Conservation (phyloP, 2,113 vertebrate species). For the Oriolus oriolus region DNA sequence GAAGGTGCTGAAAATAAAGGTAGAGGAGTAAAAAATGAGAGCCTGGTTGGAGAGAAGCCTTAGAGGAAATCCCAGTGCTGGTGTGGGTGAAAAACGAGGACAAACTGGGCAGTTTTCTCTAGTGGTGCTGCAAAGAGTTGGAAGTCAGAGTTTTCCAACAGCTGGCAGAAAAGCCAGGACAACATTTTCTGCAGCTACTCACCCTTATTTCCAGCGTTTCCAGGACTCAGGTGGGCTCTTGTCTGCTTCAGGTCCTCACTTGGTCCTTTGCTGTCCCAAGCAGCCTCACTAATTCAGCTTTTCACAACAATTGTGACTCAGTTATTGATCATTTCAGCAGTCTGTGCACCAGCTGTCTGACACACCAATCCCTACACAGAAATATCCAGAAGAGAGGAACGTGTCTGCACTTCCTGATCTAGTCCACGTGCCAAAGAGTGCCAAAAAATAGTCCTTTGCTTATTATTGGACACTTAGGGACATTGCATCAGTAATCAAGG, state of each 20-base stretch:
- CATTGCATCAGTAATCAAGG: neutral
- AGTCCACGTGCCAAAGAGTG: neutral
- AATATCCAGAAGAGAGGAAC: neutral
- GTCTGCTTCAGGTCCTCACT: neutral
- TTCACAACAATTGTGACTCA: neutral
- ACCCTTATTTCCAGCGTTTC: neutral
- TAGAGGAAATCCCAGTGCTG: neutral
- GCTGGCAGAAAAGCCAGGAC: neutral
- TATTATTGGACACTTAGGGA: neutral
- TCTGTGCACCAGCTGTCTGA: neutral
- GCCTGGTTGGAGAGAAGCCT: neutral
- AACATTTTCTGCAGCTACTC: neutral
- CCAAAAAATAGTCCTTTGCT: neutral
- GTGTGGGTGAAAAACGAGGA: neutral
- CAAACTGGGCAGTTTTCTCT: neutral
- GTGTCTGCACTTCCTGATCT: neutral
- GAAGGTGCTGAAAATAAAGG: neutral
- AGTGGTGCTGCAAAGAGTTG: neutral
- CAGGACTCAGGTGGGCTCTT: neutral
- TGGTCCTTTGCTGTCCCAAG: neutral
- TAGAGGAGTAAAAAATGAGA: neutral
- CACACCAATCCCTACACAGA: neutral
- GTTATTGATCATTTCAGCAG: neutral
- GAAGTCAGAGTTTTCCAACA: neutral
- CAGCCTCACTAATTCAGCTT: neutral